phyloP scores from a whole-genome alignment of 1,140 invertebrate species.

The Drosophila pseudoobscura region DNA sequence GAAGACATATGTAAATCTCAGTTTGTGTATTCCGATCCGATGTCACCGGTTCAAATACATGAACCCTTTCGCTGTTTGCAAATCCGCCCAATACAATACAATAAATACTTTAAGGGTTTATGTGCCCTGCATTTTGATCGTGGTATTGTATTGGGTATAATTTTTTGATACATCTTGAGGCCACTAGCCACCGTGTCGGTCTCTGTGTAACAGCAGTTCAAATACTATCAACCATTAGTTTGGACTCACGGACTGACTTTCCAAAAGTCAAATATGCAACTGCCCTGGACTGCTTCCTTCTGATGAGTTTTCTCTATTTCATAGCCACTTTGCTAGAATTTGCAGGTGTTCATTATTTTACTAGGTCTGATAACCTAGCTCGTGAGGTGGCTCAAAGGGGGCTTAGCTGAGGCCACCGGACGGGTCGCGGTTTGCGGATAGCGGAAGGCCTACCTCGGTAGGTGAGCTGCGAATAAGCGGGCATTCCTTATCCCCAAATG shows the following conservation, averaged over 20 bases:
- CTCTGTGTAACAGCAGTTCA: conserved; percentile 98
- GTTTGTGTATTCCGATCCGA: neutral
- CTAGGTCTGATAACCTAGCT: too few relatives aligned
- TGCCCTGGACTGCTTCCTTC: conserved; percentile 95
- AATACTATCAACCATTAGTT: conserved; percentile 99
- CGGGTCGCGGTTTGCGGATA: too few relatives aligned
- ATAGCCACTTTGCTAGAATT: conserved; percentile 96
- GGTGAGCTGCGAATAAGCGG: too few relatives aligned
- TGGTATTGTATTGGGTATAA: conserved; percentile 97
- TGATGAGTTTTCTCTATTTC: conserved; percentile 97
- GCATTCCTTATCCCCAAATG: too few relatives aligned
- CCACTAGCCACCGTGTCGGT: conserved; percentile 89
- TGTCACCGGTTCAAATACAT: neutral
- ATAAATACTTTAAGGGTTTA: conserved; percentile 94
- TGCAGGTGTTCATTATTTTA: conserved; percentile 92
- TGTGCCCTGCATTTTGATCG: conserved; percentile 96
- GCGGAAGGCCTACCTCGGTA: too few relatives aligned
- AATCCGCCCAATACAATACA: too few relatives aligned
- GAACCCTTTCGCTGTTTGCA: neutral
- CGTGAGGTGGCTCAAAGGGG: too few relatives aligned
- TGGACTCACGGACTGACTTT: conserved; percentile 95
- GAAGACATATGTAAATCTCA: neutral
- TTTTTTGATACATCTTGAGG: conserved; percentile 99
- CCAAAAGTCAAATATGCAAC: conserved; percentile 97
- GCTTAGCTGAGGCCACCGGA: too few relatives aligned